Base-by-base conservation (phyloP, 2,113 vertebrate genomes). In the Raja brachyura region DNA sequence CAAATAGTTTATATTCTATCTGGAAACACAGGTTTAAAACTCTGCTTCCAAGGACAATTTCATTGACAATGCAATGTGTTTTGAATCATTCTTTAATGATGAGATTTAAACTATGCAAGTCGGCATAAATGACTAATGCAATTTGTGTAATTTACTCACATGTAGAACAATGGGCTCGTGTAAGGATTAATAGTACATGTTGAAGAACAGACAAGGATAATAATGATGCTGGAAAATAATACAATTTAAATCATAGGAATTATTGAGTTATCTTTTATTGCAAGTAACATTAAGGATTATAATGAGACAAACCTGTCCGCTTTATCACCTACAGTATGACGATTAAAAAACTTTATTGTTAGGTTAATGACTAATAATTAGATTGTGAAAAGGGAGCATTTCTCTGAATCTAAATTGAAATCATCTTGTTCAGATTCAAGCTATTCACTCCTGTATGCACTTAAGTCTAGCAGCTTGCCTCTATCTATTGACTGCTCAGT, bases 381-480 rank as follows among this genome's bases (percentile, higher is more conserved):
- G 59, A 63, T 88, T 86, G 81, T 61, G 11, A 86, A n/a, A 59
- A 54, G 39, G 18, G 48, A 54, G 18, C 78, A 22, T 81, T 83
- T 86, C 83, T 31, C 28, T n/a, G 14, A 88, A 88, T 18, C 13
- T 63, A 31, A 63, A 88, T 88, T 88, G 83, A 63, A 88, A 88
- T 31, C 28, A 31, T 61, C 59, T 63, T 18, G 59, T 88, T 61
- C 59, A 88, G n/a, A 86, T 63, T 66, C 56, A 88, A 86, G 25
- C 56, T 3, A 61, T 86, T 28, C 28, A 83, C 48, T 48, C 18
- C 16, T 39, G 77, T 18, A 18, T 83, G 9, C 20, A 61, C 59
- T 54, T 61, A 11, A 66, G 63, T 88, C n/a, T 9, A 18, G 59
- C 83, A 31, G 25, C 83, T 61, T 63, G 13, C 13, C 28, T n/a